phyloP scores from a whole-genome alignment of 2,888 invertebrate genomes.

The Lingula anatina region DNA sequence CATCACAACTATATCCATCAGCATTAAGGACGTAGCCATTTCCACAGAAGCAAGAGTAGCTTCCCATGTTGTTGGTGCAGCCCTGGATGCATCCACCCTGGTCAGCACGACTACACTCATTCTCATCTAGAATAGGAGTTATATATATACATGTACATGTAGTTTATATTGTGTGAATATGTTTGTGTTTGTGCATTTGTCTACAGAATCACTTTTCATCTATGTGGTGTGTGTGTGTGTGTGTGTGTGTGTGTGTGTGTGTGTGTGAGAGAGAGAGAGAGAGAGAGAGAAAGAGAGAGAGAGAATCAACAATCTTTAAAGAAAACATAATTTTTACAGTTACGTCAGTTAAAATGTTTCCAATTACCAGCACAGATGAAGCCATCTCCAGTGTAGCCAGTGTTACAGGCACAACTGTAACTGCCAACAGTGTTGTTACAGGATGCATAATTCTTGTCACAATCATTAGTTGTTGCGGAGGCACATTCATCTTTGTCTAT shows the following conservation, averaged over 20 bases:
- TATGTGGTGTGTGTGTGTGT: too few species aligned
- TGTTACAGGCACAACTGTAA: conserved; percentile 21
- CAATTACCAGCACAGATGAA: conserved; percentile 21
- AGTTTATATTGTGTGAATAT: too few species aligned
- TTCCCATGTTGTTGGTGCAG: conserved; percentile 20
- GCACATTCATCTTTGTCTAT: conserved; percentile 24
- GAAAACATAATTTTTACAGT: too few species aligned
- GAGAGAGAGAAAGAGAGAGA: too few species aligned
- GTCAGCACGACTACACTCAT: conserved; percentile 17
- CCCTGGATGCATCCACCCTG: conserved; percentile 21
- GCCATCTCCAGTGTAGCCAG: conserved; percentile 25
- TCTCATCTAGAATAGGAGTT: conserved; percentile 14
- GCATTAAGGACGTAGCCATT: conserved; percentile 16
- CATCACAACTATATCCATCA: conserved; percentile 17
- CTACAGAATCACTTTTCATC: too few species aligned
- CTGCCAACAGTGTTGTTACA: conserved; percentile 16
- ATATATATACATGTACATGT: not conserved
- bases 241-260: too few species aligned
- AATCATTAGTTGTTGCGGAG: conserved; percentile 13
- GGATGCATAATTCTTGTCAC: conserved; percentile 18
- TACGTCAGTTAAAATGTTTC: too few species aligned
- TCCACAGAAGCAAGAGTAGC: conserved; percentile 21
- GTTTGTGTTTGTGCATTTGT: too few species aligned
- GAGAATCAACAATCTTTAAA: too few species aligned
- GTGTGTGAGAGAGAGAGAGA: too few species aligned